A percentile compares a stretch with the other conserved stretches of the same genome.
Conservation (phyloP, 2,888 invertebrate genomes). For the Steinernema carpocapsae region DNA sequence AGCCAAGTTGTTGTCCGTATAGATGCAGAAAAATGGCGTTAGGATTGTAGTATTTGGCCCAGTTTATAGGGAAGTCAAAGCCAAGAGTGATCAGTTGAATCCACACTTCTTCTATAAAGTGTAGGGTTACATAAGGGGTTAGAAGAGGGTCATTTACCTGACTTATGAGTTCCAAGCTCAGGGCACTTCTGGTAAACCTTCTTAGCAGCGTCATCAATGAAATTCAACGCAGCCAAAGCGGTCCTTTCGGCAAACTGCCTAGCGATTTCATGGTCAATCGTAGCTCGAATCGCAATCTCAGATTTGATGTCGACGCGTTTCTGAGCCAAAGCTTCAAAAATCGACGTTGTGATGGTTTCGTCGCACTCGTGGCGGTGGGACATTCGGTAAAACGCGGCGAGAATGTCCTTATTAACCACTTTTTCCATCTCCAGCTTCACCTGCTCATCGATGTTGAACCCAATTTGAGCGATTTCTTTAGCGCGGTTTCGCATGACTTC, state of each 20-base stretch:
- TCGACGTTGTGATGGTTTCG: background rate
- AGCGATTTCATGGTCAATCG: constrained; percentile 1
- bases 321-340: background rate
- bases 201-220: constrained; percentile 9
- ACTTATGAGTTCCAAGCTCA: background rate
- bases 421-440: background rate
- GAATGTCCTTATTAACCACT: background rate
- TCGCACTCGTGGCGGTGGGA: background rate
- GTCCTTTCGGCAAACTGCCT: background rate
- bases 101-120: background rate
- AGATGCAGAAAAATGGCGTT: constrained; percentile 18
- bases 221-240: constrained; percentile 13
- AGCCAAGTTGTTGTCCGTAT: background rate
- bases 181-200: constrained; percentile 7
- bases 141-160: background rate
- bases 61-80: constrained; percentile 17
- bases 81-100: background rate
- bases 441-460: background rate
- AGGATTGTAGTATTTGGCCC: constrained; percentile 12
- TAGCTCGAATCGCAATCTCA: background rate
- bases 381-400: constrained; percentile 2
- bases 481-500: background rate
- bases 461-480: background rate
- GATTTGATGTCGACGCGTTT: background rate
- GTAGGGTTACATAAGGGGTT: too few species aligned